These are phyloP conservation scores for Pseudorectes ferrugineus DNA, from an alignment of 2,113 vertebrate species.

Conservation along the genomic window DNA sequence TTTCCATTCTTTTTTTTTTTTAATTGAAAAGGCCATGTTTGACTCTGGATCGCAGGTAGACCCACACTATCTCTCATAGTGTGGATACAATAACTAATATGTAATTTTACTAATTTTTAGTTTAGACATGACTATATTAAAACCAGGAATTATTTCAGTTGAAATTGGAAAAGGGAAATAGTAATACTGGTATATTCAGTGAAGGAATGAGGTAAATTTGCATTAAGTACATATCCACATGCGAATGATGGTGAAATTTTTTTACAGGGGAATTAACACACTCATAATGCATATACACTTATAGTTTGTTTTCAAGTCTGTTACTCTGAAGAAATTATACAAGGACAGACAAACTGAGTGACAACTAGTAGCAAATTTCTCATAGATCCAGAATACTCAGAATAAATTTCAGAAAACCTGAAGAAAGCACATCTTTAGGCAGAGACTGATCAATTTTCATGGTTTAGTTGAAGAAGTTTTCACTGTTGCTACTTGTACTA, in stretches of 20 bases:
- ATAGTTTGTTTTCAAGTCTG: not conserved
- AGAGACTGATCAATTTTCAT: not conserved
- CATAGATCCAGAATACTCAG: not conserved
- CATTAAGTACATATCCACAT: not conserved
- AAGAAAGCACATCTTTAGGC: not conserved
- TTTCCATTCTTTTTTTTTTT: not conserved
- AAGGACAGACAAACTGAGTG: not conserved
- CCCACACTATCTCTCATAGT: not conserved
- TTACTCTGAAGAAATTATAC: not conserved
- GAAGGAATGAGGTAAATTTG: not conserved
- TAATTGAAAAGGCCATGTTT: not conserved
- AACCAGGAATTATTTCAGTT: not conserved
- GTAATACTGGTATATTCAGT: not conserved
- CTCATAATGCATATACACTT: not conserved
- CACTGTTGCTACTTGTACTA: not conserved
- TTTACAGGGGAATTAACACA: not conserved
- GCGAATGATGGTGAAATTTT: not conserved
- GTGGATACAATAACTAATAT: not conserved
- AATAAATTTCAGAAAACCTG: not conserved
- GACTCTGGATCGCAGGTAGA: not conserved
- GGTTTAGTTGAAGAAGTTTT: not conserved
- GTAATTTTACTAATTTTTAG: not conserved
- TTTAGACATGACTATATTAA: not conserved
- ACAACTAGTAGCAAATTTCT: not conserved
- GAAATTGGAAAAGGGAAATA: not conserved